Percentiles rank a stretch among this genome's conserved stretches.
Conservation (phyloP, 92 coral and sea anemone genomes). For the Actinernus sp. region DNA sequence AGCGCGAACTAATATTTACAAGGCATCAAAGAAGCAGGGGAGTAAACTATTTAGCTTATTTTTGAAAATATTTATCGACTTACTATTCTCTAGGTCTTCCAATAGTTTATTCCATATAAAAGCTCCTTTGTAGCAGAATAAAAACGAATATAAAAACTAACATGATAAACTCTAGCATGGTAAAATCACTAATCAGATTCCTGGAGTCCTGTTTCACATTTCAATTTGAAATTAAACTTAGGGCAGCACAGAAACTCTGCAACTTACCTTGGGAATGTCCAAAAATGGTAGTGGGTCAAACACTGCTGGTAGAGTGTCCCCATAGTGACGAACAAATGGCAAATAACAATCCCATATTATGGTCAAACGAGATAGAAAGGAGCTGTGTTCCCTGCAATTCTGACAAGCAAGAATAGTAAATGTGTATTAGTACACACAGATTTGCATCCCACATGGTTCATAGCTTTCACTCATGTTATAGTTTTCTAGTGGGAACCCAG, state of each 20-base stretch:
- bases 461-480: no score
- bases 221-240: background rate
- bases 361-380: constrained; percentile 69
- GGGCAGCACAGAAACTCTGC: background rate
- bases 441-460: no score
- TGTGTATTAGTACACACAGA: no score
- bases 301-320: constrained; percentile 93
- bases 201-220: background rate
- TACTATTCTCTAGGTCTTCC: no score
- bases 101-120: no score
- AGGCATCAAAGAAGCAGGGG: no score
- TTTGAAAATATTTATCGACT: no score
- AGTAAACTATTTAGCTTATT: no score
- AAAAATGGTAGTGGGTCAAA: constrained; percentile 92
- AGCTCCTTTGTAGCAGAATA: no score
- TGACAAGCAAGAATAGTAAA: no score
- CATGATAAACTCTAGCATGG: background rate
- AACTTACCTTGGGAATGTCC: constrained; percentile 83
- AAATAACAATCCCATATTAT: constrained; percentile 94
- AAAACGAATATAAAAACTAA: background rate
- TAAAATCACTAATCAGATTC: background rate
- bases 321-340: constrained; percentile 98
- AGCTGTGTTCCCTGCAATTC: constrained; percentile 63
- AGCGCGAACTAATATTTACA: no score
- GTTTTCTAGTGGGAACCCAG: no score